A percentile compares a stretch with the other conserved stretches of the same genome.
Conservation (phyloP, 2,113 vertebrate genomes). For the Myotis yumanensis region DNA sequence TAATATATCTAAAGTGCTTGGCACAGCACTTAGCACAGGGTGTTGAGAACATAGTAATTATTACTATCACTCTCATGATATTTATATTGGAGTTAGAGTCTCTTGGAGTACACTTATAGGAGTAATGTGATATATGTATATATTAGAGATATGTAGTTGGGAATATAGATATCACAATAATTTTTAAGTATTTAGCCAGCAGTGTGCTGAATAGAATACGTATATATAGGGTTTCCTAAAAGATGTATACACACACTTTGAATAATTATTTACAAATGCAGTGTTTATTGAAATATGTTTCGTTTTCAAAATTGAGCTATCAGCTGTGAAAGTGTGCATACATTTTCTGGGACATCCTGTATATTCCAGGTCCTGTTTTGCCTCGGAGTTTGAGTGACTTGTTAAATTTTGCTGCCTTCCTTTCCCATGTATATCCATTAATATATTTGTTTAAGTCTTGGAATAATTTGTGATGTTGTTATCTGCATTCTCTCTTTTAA, state of each 20-base stretch:
- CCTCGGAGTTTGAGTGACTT: not conserved
- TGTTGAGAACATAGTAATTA: not conserved
- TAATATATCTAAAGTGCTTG: not conserved
- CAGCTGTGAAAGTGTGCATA: no score
- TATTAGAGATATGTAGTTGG: not conserved
- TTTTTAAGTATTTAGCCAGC: not conserved
- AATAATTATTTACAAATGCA: no score
- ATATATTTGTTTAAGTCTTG: not conserved
- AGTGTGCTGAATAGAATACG: not conserved
- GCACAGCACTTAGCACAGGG: not conserved
- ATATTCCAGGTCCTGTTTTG: not conserved
- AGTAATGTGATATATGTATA: not conserved
- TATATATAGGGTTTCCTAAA: no score
- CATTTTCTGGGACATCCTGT: no score
- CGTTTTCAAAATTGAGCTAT: no score
- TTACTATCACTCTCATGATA: not conserved
- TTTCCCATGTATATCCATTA: not conserved
- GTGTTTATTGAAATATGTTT: no score
- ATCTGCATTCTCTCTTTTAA: not conserved
- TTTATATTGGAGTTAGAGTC: not conserved
- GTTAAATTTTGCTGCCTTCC: slow-evolving; percentile 4
- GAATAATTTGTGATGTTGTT: not conserved
- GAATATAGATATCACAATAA: not conserved
- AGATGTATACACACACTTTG: no score
- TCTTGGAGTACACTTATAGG: not conserved